Evolutionary conservation across 2,888 invertebrate species (phyloP).

Genomic region (Drosophila formosana): DNA sequence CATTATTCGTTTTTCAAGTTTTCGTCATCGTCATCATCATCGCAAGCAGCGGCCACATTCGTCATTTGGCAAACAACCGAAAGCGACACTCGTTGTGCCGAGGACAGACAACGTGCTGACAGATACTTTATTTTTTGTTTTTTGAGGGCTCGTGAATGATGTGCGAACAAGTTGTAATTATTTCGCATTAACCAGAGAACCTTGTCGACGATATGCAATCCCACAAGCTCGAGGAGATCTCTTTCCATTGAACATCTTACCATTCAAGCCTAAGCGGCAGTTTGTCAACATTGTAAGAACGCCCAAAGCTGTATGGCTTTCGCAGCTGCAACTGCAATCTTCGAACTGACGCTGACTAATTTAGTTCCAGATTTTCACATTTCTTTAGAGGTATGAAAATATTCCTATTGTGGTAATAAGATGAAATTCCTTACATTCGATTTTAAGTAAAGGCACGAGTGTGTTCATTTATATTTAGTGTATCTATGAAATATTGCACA

Average conservation of each 20-base stretch:
- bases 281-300: constrained; percentile 56
- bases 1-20: constrained; percentile 45
- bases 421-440: too few species aligned
- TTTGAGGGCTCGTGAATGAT: constrained; percentile 59
- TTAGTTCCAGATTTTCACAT: constrained; percentile 10
- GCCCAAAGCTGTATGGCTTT: constrained; percentile 9
- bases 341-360: constrained; percentile 33
- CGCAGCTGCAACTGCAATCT: constrained; percentile 13
- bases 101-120: constrained; percentile 64
- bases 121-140: constrained; percentile 53
- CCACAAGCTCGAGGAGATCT: background rate
- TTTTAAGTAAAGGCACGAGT: too few species aligned
- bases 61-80: constrained; percentile 78
- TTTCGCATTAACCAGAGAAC: constrained; percentile 68
- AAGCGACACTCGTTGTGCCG: constrained; percentile 38
- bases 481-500: too few species aligned
- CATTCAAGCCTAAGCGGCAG: constrained; percentile 11
- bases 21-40: constrained; percentile 67
- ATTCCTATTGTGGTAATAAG: too few species aligned
- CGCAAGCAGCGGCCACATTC: constrained; percentile 70
- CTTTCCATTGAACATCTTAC: background rate
- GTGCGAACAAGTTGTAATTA: constrained; percentile 80
- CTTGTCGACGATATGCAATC: constrained; percentile 46
- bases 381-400: background rate
- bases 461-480: too few species aligned